Evolutionary conservation across 2,888 invertebrate genomes (phyloP).

Genomic region (Himalopsyche tibetana): DNA sequence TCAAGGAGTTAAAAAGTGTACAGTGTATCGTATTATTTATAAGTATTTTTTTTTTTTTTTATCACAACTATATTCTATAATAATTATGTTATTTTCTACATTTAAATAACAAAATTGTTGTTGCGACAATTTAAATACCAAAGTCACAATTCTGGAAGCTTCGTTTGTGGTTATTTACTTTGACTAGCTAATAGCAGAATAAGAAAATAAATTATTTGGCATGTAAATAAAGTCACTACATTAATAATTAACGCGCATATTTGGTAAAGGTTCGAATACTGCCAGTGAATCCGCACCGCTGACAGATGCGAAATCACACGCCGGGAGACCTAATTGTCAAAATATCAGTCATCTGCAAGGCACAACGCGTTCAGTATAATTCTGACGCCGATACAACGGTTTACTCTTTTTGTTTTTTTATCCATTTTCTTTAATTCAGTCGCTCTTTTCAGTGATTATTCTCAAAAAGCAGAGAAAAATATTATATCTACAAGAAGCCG

Average conservation of each 20-base stretch:
- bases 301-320: neutral
- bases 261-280: neutral
- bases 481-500: neutral
- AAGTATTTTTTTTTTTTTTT: neutral
- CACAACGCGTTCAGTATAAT: constrained; percentile 16
- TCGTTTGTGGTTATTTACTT: neutral
- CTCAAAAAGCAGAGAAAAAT: neutral
- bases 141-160: neutral
- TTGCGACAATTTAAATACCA: neutral
- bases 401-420: neutral
- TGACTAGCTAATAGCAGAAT: constrained; percentile 35
- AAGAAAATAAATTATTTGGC: constrained; percentile 42
- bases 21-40: neutral
- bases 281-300: neutral
- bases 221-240: constrained; percentile 32
- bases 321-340: neutral
- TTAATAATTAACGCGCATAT: neutral
- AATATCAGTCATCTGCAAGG: constrained; percentile 29
- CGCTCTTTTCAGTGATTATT: neutral
- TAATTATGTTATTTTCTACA: neutral
- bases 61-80: neutral
- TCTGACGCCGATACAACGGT: neutral
- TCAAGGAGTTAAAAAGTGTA: no score
- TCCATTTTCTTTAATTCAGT: neutral
- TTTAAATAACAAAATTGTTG: neutral